Base-by-base conservation (phyloP, 92 coral and sea anemone species). In the Umimayanthus kanabou region DNA sequence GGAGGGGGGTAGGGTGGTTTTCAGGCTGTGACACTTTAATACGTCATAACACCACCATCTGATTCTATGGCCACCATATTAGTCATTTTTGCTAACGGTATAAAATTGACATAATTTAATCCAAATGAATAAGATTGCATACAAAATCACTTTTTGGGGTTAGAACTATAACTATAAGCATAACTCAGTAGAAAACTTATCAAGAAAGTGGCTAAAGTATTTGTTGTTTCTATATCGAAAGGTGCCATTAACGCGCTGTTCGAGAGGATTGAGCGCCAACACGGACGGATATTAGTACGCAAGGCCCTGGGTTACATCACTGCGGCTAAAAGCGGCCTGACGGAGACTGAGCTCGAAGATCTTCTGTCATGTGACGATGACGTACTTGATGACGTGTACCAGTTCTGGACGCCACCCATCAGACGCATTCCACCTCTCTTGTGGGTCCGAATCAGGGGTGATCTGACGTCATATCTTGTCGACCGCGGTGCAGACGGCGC, bases 401-500 rank as follows among this genome's bases (percentile, higher is more conserved):
- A 92, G 91, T 92, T 87, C 87, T 92, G 94, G 94, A 92, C 94
- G 45, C 94, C 94, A 20, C 94, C 94, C 2, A 90, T 90, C 55
- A 45, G 94, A 50, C 94, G 94, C 15, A 84, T 92, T 37, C 94
- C 94, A 39, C 94, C 94, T 25, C 77, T 92, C 37, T 90, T 92
- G 42, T 90, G 93, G 93, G 94, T 90, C 49, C 90, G 96, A 42
- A 88, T 93, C 33, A 87, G 90, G 80, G 88, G 87, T 9, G 96
- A 93, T 66, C 90, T 93, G 20, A 90, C 86, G 28, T 89, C 94
- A 22, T 93, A 93, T 76, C 90, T 93, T 28, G 94, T 93, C 43
- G 93, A 91, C 89, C 88, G 96, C 57, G 96, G 96, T 0, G 96
- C 96, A 1, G 96, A 93, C 58, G 94, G 93, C 10, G 96, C 96